Evolutionary conservation across 2,797 vertebrate genomes (phyloP).

Genomic region (Schizothorax lantsangensis): DNA sequence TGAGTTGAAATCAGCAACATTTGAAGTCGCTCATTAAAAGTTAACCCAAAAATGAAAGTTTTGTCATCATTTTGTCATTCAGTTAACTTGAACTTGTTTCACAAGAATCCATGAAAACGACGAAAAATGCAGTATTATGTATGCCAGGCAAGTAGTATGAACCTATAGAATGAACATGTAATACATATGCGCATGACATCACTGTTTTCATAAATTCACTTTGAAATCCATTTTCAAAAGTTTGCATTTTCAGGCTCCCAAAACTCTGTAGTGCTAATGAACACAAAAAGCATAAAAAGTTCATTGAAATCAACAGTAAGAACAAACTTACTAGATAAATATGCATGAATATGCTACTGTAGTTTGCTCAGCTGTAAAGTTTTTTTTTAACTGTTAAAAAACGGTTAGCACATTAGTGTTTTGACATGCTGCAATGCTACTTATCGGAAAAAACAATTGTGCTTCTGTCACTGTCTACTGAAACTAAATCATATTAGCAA

Average conservation of each 20-base stretch:
- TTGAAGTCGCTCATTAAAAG: no score
- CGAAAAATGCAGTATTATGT: neutral
- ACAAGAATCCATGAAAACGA: neutral
- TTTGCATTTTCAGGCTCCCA: no score
- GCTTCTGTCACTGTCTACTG: neutral
- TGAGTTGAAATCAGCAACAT: neutral
- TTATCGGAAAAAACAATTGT: neutral
- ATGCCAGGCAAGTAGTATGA: no score
- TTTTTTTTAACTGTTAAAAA: neutral
- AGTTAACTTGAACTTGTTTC: neutral
- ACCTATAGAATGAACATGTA: no score
- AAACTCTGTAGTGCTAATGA: no score
- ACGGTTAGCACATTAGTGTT: neutral
- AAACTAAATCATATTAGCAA: slow-evolving; percentile 3
- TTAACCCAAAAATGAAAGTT: no score
- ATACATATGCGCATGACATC: no score
- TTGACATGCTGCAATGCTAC: neutral
- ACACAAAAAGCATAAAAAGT: no score
- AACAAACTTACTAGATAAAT: neutral
- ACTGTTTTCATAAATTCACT: neutral
- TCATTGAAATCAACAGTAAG: neutral
- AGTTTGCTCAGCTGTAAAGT: no score
- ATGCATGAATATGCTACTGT: neutral
- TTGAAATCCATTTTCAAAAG: no score
- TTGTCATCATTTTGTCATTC: no score